Percentiles rank a stretch among this genome's conserved stretches.
phyloP scores from a whole-genome alignment of 2,113 vertebrate species.

The Hiodon tergisus region DNA sequence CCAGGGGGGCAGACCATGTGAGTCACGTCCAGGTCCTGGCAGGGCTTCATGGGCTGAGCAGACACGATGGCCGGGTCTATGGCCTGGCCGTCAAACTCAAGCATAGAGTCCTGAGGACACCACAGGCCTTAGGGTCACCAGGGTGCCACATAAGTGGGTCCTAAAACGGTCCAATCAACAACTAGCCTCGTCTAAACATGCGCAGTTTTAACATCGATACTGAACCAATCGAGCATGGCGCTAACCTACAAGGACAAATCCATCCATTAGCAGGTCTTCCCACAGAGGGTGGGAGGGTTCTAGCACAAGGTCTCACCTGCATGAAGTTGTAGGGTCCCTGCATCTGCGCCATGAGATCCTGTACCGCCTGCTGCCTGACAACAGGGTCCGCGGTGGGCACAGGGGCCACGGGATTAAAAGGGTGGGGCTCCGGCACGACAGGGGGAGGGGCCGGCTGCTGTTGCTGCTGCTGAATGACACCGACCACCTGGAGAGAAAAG shows the following conservation, averaged over 20 bases:
- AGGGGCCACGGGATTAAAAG: conserved; percentile 68
- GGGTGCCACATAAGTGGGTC: neutral
- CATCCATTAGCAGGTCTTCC: neutral
- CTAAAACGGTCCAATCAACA: neutral
- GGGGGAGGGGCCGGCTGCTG: conserved; percentile 55
- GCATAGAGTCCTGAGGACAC: conserved; percentile 81
- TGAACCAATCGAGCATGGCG: too few relatives aligned
- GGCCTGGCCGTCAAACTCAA: conserved; percentile 90
- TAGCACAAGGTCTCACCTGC: conserved; percentile 67
- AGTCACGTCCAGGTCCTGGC: conserved; percentile 80
- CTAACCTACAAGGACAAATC: neutral
- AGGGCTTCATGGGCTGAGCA: conserved; percentile 89
- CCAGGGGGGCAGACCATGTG: conserved; percentile 88
- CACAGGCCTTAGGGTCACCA: neutral
- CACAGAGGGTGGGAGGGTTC: neutral
- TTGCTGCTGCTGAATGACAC: conserved; percentile 45
- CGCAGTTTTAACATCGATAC: too few relatives aligned
- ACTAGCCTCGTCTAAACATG: too few relatives aligned
- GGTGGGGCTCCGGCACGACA: conserved; percentile 74
- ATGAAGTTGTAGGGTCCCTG: conserved; percentile 98
- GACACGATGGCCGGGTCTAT: conserved; percentile 94
- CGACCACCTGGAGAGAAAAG: conserved; percentile 39
- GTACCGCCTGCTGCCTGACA: conserved; percentile 85
- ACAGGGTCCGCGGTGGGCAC: conserved; percentile 80
- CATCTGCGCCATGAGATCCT: conserved; percentile 98